phyloP scores from a whole-genome alignment of 1,140 invertebrate genomes.

The Solen grandis region DNA sequence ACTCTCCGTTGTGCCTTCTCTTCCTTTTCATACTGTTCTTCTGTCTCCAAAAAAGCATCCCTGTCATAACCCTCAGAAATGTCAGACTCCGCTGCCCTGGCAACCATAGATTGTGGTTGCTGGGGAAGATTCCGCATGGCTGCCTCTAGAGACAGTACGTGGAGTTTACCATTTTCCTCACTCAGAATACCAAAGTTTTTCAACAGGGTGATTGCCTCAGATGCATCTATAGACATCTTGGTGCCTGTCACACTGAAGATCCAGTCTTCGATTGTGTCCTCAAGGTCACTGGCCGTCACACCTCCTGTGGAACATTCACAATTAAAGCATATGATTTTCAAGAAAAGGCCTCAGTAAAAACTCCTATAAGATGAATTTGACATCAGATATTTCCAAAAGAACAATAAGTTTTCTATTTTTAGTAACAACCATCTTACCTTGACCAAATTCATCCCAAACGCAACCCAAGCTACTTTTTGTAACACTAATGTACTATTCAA shows the following conservation, averaged over 20 bases:
- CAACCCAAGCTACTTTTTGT: too few relatives aligned
- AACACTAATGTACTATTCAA: too few relatives aligned
- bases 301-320: constrained; percentile 73
- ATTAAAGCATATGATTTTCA: too few relatives aligned
- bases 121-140: constrained; percentile 73
- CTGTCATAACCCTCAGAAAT: constrained; percentile 76
- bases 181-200: constrained; percentile 71
- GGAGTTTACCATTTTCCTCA: constrained; percentile 65
- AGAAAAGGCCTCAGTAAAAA: too few relatives aligned
- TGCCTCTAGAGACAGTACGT: constrained; percentile 70
- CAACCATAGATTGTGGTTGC: constrained; percentile 66
- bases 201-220: constrained; percentile 70
- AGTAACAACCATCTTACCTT: too few relatives aligned
- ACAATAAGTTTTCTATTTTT: too few relatives aligned
- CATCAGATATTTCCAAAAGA: too few relatives aligned
- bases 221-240: constrained; percentile 69
- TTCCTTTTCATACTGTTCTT: constrained; percentile 74
- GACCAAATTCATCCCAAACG: too few relatives aligned
- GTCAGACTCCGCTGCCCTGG: constrained; percentile 64
- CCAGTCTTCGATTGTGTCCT: constrained; percentile 74
- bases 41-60: constrained; percentile 73
- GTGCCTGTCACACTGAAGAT: constrained; percentile 66
- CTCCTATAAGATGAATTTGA: neutral
- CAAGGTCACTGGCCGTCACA: constrained; percentile 64
- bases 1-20: constrained; percentile 66